Evolutionary conservation across 2,888 invertebrate species (phyloP), one percentile per base, ranked within the genome.

Genomic region (Monoplex corrugatus): DNA sequence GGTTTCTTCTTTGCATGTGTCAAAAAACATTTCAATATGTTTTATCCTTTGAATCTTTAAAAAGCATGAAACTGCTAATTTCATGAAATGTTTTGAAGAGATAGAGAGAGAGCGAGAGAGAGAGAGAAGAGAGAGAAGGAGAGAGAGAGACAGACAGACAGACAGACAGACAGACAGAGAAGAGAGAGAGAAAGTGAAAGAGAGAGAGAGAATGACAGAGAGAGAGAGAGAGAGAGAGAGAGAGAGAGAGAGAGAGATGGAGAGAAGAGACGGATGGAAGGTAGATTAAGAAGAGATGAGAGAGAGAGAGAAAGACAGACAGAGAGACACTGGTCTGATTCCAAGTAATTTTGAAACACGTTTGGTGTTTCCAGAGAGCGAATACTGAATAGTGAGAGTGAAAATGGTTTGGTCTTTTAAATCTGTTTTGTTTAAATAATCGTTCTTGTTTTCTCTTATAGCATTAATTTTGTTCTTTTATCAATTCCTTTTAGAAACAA

Each of bases 151-250:
- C 2, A n/a, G n/a, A n/a, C 1, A 68, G n/a, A 68, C 23, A 68
- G n/a, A 23, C 1, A n/a, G 68, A n/a, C 1, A n/a, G n/a, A 68
- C n/a, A n/a, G 68, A 68, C 6, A 68, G n/a, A 68, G 68, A 68
- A 68, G n/a, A 68, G 68, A 68, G 23, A n/a, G n/a, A 68, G 1
- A n/a, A 8, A 63, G 63, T 28, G 63, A 63, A n/a, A 63, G 84
- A 84, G 84, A 44, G 44, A 84, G 84, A 84, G 84, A 84, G 44
- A 84, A 32, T 45, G 32, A 84, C 45, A 50, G 50, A 80, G 40
- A 50, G 57, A 80, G 57, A 80, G 80, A 87, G 87, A 80, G 80
- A 80, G 80, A 80, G 80, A 75, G 44, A 72, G 72, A 72, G 72
- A 87, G 75, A 72, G 87, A 75, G 75, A 75, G 35, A 78, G 45